These are phyloP conservation scores for Antheraea yamamai DNA, from an alignment of 2,888 invertebrate genomes.

Conservation along the genomic window DNA sequence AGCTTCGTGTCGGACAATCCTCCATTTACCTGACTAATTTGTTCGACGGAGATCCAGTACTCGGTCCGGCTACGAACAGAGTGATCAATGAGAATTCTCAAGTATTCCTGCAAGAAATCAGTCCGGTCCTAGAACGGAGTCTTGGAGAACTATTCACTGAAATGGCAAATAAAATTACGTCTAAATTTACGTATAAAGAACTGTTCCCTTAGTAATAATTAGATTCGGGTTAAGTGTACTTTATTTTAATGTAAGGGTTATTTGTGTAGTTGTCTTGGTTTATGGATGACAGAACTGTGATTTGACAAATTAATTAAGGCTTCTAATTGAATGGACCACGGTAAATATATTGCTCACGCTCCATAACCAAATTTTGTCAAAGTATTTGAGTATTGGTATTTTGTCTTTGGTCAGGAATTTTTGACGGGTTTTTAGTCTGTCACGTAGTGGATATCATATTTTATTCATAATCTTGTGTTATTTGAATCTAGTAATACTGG, in stretches of 20 bases:
- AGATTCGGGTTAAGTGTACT: not conserved
- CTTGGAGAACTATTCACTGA: slow-evolving; percentile 85
- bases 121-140: slow-evolving; percentile 84
- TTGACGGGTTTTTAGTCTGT: too few species aligned
- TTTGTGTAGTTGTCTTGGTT: not conserved
- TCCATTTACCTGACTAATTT: slow-evolving; percentile 84
- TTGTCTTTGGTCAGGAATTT: not conserved
- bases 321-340: not conserved
- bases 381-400: not conserved
- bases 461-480: too few species aligned
- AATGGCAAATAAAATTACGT: slow-evolving; percentile 86
- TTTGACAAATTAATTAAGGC: not conserved
- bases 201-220: slow-evolving; percentile 77
- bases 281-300: not conserved
- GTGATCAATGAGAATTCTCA: slow-evolving; percentile 86
- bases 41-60: slow-evolving; percentile 84
- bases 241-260: not conserved
- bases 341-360: not conserved
- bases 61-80: slow-evolving; percentile 85
- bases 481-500: too few species aligned
- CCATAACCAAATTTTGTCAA: not conserved
- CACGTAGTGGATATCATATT: too few species aligned
- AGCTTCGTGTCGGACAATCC: slow-evolving; percentile 83
- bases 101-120: slow-evolving; percentile 85
- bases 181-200: slow-evolving; percentile 86